phyloP scores from a whole-genome alignment of 1,140 invertebrate species.

The Aethina tumida region DNA sequence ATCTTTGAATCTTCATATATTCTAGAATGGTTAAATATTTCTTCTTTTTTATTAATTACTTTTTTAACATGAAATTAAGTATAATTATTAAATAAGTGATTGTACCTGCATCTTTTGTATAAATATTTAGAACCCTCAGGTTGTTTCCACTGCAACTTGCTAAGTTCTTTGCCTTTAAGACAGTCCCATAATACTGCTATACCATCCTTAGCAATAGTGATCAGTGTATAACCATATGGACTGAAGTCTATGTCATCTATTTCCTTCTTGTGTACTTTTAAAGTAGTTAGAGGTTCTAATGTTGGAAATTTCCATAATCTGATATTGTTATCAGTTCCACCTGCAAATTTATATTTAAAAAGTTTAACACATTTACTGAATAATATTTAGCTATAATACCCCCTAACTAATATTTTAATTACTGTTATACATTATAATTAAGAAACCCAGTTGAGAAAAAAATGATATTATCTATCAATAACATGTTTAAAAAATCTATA shows the following conservation, averaged over 20 bases:
- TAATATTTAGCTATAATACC: no score
- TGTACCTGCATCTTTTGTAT: slow-evolving; percentile 69
- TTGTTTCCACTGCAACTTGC: slow-evolving; percentile 63
- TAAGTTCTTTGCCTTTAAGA: slow-evolving; percentile 48
- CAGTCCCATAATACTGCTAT: slow-evolving; percentile 71
- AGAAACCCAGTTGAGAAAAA: no score
- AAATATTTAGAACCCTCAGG: slow-evolving; percentile 66
- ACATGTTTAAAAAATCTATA: no score
- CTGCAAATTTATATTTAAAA: slow-evolving; percentile 15
- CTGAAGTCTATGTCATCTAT: slow-evolving; percentile 89
- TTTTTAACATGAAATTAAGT: not conserved
- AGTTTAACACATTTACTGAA: not conserved
- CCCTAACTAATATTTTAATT: no score
- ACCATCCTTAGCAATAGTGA: slow-evolving; percentile 82
- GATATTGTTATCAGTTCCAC: slow-evolving; percentile 79
- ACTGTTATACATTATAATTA: no score
- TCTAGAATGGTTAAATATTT: not conserved
- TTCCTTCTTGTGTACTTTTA: slow-evolving; percentile 68
- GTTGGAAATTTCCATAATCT: slow-evolving; percentile 84
- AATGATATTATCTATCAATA: no score
- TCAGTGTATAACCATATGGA: slow-evolving; percentile 60
- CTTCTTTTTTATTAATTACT: not conserved
- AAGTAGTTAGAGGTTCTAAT: slow-evolving; percentile 54
- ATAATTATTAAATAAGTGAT: not conserved
- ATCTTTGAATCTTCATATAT: not conserved